Percentiles rank a stretch among this genome's conserved stretches.
phyloP scores from a whole-genome alignment of 2,113 vertebrate species.

The Reinhardtius hippoglossoides region DNA sequence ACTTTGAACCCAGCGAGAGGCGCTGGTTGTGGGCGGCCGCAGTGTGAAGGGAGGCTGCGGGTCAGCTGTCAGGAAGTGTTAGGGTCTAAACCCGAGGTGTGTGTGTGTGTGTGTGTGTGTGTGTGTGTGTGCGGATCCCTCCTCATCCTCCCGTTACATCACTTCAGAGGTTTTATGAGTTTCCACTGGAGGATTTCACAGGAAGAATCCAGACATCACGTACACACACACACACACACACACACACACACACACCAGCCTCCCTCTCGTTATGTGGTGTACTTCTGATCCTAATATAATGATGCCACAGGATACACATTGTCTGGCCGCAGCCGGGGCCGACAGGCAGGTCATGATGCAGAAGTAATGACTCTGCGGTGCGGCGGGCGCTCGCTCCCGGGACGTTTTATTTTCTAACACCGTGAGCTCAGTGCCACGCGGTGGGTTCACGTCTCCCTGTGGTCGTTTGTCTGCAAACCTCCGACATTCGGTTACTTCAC shows the following conservation, averaged over 20 bases:
- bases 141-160: not conserved
- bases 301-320: slow-evolving; percentile 47
- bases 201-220: not conserved
- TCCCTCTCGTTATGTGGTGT: not conserved
- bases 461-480: slow-evolving; percentile 52
- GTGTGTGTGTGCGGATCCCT: not conserved
- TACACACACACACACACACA: too few relatives aligned
- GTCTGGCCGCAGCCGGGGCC: too few relatives aligned
- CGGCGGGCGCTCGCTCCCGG: too few relatives aligned
- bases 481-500: not conserved
- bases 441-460: slow-evolving; percentile 22
- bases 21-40: not conserved
- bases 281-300: slow-evolving; percentile 34
- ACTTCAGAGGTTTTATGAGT: not conserved
- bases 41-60: slow-evolving; percentile 8
- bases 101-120: too few relatives aligned
- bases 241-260: not conserved
- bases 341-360: slow-evolving; percentile 44
- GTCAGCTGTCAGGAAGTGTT: slow-evolving; percentile 25
- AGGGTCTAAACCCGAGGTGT: not conserved
- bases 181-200: not conserved
- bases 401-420: slow-evolving; percentile 56
- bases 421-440: too few relatives aligned
- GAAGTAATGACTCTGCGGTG: slow-evolving; percentile 36
- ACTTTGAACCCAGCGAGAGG: not conserved